These are phyloP conservation scores for Lordiphosa mommai DNA, from an alignment of 1,140 invertebrate genomes.

Conservation along the genomic window DNA sequence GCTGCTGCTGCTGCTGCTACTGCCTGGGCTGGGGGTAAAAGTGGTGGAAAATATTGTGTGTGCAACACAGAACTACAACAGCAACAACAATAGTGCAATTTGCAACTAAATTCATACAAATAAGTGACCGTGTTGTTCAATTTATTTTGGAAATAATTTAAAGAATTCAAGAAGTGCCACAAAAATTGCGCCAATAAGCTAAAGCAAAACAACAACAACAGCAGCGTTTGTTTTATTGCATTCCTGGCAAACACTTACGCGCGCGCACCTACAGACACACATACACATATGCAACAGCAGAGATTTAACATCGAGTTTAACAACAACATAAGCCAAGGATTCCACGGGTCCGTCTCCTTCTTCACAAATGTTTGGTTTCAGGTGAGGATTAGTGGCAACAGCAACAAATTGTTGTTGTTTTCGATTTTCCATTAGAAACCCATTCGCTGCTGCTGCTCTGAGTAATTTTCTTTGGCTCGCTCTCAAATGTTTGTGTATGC, in stretches of 20 bases:
- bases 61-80: conserved; percentile 17
- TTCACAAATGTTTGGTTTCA: conserved; percentile 55
- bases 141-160: conserved; percentile 22
- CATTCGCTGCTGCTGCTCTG: background rate
- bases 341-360: conserved; percentile 34
- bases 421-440: conserved; percentile 20
- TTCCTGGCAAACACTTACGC: conserved; percentile 41
- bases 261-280: conserved; percentile 30
- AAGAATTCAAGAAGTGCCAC: conserved; percentile 51
- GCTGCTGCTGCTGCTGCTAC: background rate
- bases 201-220: conserved; percentile 42
- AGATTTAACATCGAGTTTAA: conserved; percentile 47
- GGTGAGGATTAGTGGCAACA: conserved; percentile 37
- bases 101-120: conserved; percentile 17
- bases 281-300: conserved; percentile 51
- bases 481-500: conserved; percentile 22
- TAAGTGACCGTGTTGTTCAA: conserved; percentile 5
- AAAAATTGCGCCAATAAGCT: conserved; percentile 77
- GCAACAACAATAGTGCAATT: conserved; percentile 1
- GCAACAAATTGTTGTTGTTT: conserved; percentile 21
- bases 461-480: background rate
- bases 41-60: conserved; percentile 12
- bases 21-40: conserved; percentile 3
- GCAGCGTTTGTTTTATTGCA: conserved; percentile 57
- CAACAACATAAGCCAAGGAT: conserved; percentile 38